Evolutionary conservation across 2,888 invertebrate species (phyloP).

Genomic region (Liodrosophila aerea): DNA sequence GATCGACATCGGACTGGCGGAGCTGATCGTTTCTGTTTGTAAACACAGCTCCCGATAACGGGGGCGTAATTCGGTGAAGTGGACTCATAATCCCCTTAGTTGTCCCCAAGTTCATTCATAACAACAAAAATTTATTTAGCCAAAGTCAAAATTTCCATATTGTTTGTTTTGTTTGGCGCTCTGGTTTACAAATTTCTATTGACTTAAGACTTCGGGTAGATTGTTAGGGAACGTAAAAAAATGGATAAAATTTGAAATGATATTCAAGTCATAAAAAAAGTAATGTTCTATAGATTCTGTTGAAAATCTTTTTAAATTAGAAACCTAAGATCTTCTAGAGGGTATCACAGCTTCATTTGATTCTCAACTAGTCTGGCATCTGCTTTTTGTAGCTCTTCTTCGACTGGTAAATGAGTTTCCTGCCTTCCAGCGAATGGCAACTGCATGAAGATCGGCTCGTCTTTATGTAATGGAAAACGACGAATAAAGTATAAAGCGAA

Average conservation of each 20-base stretch:
- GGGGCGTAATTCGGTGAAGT: constrained; percentile 66
- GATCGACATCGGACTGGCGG: constrained; percentile 27
- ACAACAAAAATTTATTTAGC: not conserved
- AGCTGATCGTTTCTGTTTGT: constrained; percentile 24
- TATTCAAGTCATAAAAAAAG: too few species aligned
- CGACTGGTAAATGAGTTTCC: constrained; percentile 56
- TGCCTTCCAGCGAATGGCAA: constrained; percentile 49
- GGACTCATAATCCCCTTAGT: not conserved
- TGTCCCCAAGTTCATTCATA: too few species aligned
- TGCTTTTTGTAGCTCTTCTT: constrained; percentile 12
- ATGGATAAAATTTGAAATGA: too few species aligned
- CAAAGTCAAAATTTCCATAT: constrained; percentile 7
- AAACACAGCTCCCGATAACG: constrained; percentile 23
- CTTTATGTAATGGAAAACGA: constrained; percentile 52
- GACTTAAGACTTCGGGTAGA: too few species aligned
- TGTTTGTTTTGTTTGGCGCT: constrained; percentile 38
- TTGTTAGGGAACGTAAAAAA: too few species aligned
- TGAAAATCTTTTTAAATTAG: too few species aligned
- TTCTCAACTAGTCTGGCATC: not conserved
- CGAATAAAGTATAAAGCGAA: constrained; percentile 1
- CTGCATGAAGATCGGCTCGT: constrained; percentile 17
- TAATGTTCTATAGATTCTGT: too few species aligned
- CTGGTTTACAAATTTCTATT: constrained; percentile 1
- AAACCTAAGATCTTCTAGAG: constrained; percentile 1
- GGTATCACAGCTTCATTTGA: not conserved